Percentiles rank a stretch among this genome's conserved stretches.
These are phyloP conservation scores for Blastobasis lacticolella DNA, from an alignment of 2,888 invertebrate genomes.

Conservation along the genomic window DNA sequence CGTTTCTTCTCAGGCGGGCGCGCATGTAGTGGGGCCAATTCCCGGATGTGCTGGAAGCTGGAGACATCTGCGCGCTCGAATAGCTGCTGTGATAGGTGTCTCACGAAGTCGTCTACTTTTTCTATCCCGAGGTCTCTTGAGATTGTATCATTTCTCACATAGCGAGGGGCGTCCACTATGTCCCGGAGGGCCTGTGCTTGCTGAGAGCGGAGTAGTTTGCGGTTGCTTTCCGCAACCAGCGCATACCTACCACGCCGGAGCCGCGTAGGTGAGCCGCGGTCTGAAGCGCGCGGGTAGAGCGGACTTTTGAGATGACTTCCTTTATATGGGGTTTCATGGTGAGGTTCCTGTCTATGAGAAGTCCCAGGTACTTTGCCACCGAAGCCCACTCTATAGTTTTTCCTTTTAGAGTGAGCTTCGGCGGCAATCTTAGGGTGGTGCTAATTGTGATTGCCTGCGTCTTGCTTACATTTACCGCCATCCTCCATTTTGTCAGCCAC, in stretches of 20 bases:
- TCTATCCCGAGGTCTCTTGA: slow-evolving; percentile 4
- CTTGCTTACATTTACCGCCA: slow-evolving; percentile 1
- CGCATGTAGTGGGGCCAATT: not conserved
- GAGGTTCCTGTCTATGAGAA: slow-evolving; percentile 13
- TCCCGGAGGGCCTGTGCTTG: not conserved
- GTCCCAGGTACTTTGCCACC: slow-evolving; percentile 15
- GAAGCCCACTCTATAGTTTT: slow-evolving; percentile 7
- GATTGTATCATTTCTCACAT: too few relatives aligned
- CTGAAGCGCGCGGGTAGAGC: slow-evolving; percentile 6
- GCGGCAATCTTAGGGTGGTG: not conserved
- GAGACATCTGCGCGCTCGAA: slow-evolving; percentile 6
- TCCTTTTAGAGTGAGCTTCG: slow-evolving; percentile 1
- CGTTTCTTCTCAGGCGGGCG: not conserved
- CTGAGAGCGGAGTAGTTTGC: not conserved
- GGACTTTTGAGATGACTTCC: slow-evolving; percentile 4
- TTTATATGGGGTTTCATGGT: slow-evolving; percentile 12
- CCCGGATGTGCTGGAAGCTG: not conserved
- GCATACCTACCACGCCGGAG: slow-evolving; percentile 1
- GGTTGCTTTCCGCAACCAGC: not conserved
- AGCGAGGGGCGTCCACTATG: too few relatives aligned
- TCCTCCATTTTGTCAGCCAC: not conserved
- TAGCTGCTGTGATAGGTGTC: slow-evolving; percentile 5
- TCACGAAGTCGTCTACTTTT: slow-evolving; percentile 2
- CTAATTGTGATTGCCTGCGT: not conserved
- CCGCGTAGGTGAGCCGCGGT: slow-evolving; percentile 10